Base-by-base conservation (phyloP, 2,888 invertebrate genomes). In the Morpho achilles region DNA sequence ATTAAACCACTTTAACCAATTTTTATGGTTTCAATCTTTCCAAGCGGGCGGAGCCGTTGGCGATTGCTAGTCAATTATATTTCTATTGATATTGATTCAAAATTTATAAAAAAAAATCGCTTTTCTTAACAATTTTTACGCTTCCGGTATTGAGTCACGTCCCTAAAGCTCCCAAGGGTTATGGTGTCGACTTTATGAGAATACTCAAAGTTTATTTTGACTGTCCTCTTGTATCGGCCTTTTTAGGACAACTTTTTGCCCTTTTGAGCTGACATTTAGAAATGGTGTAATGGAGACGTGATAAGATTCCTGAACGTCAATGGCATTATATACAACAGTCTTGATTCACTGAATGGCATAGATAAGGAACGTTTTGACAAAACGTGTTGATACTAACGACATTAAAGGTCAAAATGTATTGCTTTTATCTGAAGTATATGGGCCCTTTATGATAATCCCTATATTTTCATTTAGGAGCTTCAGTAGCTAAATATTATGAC, bases 231-330 rank as follows among this genome's bases (percentile, higher is more conserved):
- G 45, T 50, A 52, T 10, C 46, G 46, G 42, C 48, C 51, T 50
- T 58, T 58, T 53, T 32, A 53, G 52, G 47, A 56, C 46, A 59
- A 47, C 40, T 52, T 45, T 41, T 55, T 47, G 54, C 62, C 62
- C 64, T 60, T 54, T 60, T 41, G 16, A 50, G 56, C 51, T 65
- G 66, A 60, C 66, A 61, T 65, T 66, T 60, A 60, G 51, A 50
- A 63, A 60, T 58, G 50, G 52, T 44, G 41, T 45, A 57, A 54
- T 23, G 16, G 57, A 58, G 58, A 66, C 67, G 67, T 66, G 66
- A 66, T 64, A 50, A 50, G 59, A 66, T 60, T 67, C 42, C 50
- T 59, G 57, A 66, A 58, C 51, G 53, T 47, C 50, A 53, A 59
- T 50, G 59, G 55, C 53, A 53, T 61, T 61, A 52, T 46, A 51